Evolutionary conservation across 2,888 invertebrate genomes (phyloP).

Genomic region (Molanna angustata): DNA sequence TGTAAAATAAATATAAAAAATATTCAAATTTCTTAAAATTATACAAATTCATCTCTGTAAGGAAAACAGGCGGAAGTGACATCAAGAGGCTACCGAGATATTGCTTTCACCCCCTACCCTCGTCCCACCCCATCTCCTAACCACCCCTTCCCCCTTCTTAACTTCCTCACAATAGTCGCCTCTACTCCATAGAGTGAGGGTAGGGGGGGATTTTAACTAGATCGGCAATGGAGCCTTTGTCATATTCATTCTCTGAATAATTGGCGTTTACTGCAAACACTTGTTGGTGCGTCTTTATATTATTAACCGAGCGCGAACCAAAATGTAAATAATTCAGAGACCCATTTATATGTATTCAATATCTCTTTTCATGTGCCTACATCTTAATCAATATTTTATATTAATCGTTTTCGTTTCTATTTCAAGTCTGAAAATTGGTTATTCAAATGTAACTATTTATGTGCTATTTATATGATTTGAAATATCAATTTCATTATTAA

Average conservation of each 20-base stretch:
- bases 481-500: no score
- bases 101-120: conserved; percentile 34
- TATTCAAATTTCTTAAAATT: no score
- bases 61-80: conserved; percentile 42
- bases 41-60: conserved; percentile 17
- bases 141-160: conserved; percentile 1
- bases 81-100: conserved; percentile 43
- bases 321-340: no score
- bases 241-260: conserved; percentile 31
- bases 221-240: conserved; percentile 23
- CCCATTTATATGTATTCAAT: no score
- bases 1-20: no score
- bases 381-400: no score
- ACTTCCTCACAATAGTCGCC: not conserved
- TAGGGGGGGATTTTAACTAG: conserved; percentile 21
- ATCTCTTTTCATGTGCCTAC: no score
- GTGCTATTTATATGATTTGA: no score
- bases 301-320: not conserved
- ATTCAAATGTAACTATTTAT: no score
- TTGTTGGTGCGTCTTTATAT: conserved; percentile 11
- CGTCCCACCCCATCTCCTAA: conserved; percentile 1
- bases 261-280: conserved; percentile 31
- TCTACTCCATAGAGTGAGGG: not conserved
- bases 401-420: no score
- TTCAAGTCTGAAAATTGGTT: no score